Conservation (phyloP, 2,113 vertebrate genomes). For the Paradoxurus hermaphroditus region DNA sequence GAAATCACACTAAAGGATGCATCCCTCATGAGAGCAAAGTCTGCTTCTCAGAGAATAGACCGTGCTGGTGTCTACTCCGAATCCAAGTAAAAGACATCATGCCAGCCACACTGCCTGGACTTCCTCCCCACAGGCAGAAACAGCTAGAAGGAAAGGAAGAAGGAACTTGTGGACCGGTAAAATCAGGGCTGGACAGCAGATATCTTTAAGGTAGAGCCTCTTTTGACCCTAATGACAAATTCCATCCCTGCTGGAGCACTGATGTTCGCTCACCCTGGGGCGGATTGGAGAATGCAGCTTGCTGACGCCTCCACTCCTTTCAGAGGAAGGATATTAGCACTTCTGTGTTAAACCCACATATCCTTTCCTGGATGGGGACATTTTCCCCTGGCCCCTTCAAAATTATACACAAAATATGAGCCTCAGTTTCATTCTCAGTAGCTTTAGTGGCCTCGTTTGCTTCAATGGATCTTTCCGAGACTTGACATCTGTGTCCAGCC, state of each 20-base stretch:
- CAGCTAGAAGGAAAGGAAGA: neutral
- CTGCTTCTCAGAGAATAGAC: neutral
- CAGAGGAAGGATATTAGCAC: neutral
- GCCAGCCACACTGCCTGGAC: neutral
- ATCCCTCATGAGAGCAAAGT: neutral
- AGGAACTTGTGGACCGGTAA: neutral
- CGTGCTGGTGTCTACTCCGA: neutral
- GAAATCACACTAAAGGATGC: neutral
- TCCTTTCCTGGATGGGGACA: neutral
- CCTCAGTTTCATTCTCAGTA: neutral
- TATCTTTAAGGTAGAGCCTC: neutral
- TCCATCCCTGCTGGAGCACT: neutral
- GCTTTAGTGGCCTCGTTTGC: neutral
- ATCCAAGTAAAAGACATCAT: neutral
- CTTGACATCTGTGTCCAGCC: neutral
- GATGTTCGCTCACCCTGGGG: neutral
- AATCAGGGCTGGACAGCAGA: neutral
- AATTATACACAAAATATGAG: neutral
- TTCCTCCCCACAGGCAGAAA: neutral
- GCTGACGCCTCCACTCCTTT: neutral
- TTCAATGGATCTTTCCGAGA: neutral
- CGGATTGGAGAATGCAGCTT: neutral
- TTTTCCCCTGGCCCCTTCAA: slow-evolving; percentile 9
- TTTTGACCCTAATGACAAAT: neutral
- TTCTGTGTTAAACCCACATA: neutral